phyloP scores from a whole-genome alignment of 2,113 vertebrate genomes.

The Sinocyclocheilus anshuiensis region DNA sequence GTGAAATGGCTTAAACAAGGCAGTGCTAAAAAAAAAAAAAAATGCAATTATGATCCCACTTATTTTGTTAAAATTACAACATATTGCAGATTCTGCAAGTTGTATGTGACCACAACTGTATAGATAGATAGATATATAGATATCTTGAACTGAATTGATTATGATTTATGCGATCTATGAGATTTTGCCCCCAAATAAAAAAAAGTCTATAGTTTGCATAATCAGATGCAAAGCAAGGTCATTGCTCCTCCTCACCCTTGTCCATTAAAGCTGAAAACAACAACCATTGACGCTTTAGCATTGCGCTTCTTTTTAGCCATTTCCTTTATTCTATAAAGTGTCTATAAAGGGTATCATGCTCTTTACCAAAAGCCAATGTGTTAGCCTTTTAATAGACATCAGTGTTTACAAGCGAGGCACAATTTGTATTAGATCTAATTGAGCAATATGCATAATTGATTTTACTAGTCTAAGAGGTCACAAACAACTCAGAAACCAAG shows the following conservation, averaged over 20 bases:
- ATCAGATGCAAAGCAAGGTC: not conserved
- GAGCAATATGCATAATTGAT: conserved; percentile 95
- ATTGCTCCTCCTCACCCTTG: not conserved
- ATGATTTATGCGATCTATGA: no score
- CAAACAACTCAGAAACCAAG: conserved; percentile 92
- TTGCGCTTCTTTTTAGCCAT: not conserved
- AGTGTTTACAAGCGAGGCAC: conserved; percentile 94
- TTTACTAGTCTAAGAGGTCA: conserved; percentile 98
- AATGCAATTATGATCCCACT: no score
- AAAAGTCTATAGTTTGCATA: not conserved
- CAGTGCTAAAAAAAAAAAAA: no score
- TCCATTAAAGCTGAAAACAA: conserved; percentile 47
- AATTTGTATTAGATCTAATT: conserved; percentile 95
- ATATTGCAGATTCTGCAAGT: no score
- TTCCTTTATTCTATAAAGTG: conserved; percentile 54
- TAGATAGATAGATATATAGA: no score
- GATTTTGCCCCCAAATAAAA: no score
- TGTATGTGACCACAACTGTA: no score
- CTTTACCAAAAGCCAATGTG: conserved; percentile 82
- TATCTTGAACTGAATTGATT: no score
- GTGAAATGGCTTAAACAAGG: no score
- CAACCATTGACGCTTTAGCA: conserved; percentile 57
- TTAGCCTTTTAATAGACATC: conserved; percentile 92
- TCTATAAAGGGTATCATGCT: conserved; percentile 72
- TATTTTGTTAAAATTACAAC: no score